Evolutionary conservation across 2,888 invertebrate species (phyloP), one percentile per base, ranked within the genome.

Genomic region (Matsumyia berberina): DNA sequence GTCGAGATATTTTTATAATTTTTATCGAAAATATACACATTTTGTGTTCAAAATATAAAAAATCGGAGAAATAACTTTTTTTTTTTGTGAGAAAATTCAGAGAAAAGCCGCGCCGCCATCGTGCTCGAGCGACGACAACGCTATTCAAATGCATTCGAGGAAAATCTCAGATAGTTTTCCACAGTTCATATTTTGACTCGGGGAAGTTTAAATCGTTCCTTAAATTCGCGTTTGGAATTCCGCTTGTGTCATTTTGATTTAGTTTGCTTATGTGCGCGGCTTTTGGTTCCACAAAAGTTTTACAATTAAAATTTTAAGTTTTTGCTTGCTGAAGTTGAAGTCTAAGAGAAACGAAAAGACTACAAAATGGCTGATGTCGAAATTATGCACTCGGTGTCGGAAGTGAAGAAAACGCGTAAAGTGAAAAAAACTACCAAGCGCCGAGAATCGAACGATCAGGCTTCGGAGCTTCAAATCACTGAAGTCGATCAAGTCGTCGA

Each of bases 401-500:
- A 96, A 90, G 96, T 95, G 92, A 95, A 95, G 92, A 95, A 97
- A 93, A 95, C 96, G 92, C 96, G 96, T 92, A 97, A 97, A 94
- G 96, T 96, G 93, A 97, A 97, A 94, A 97, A 97, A 93, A 95
- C 96, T 89, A 94, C 95, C 91, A 95, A 95, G 90, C 95, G 96
- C 89, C 95, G 96, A 92, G 95, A 96, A 91, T 95, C 96, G 92
- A 95, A 94, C 91, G 94, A 94, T 87, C 94, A 94, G 91, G 94
- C 94, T 90, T 94, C 94, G 90, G 96, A 96, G 92, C 95, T 96
- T 92, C 95, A 95, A 92, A 95, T 96, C 92, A 96, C 96, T 89
- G 96, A 96, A 93, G 92, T 96, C 91, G 95, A 95, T 89, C 94
- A 94, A 92, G 93, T 93, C 92, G 93, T 93, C 92, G 94, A 94